Base-by-base conservation (phyloP, 2,113 vertebrate genomes). In the Hydrolagus affinis region DNA sequence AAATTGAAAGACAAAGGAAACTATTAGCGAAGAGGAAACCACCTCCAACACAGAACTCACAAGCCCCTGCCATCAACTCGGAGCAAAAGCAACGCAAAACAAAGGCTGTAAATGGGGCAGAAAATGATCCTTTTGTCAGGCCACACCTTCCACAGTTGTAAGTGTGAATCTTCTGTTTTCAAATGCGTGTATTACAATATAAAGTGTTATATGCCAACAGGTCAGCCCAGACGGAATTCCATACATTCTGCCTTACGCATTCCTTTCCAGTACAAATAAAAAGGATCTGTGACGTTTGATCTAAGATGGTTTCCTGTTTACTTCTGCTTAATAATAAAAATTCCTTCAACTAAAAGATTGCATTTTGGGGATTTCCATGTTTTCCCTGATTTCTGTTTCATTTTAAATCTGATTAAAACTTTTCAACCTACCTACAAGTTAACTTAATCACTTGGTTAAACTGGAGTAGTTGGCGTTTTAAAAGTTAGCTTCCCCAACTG, bases 41-140 rank as follows among this genome's bases (percentile, higher is more conserved):
- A 87, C 95, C 98, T 68, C 91, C 96, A 87, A 93, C 95, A 90
- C 97, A 94, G 93, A 97, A 95, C 93, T 94, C 96, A 90, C 97
- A 98, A 93, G 91, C 95, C 88, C 97, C 95, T 87, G 95, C 95
- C 90, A 93, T 96, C 89, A 98, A 96, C 94, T 96, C 96, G 71
- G 98, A 99, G 95, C 96, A 96, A 92, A 99, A 99, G 94, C 97
- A 97, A 92, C 95, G 98, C 89, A 99, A 99, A 94, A 96, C 96
- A 92, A 99, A 99, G 94, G 96, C 96, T 85, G 95, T 98, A 90
- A 99, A 99, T 86, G 98, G 98, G 90, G 95, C 98, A 86, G 97
- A 99, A 92, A 97, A 93, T n/a, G 97, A 99, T 93, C 97, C 96
- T 86, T 99, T 99, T 94, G 90, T 99, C 91, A 98, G 97, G 93